Base-by-base conservation (phyloP, 2,888 invertebrate genomes). In the Mylabris sibirica region DNA sequence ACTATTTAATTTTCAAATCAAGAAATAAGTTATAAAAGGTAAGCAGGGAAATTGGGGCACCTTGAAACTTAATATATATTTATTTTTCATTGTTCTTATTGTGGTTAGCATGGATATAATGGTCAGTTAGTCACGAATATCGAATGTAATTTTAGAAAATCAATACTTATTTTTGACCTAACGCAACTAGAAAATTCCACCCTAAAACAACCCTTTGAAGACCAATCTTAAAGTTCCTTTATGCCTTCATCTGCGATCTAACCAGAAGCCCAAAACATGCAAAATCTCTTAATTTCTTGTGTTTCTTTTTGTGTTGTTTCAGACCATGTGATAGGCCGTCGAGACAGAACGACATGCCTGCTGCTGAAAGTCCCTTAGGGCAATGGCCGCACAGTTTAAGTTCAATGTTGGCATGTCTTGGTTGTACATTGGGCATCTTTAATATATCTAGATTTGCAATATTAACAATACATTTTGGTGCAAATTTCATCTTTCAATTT, bases 401-500 rank as follows among this genome's bases (percentile, higher is more conserved):
- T 82, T 91, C 94, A 41, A 91, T 92, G 82, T 86, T 96, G 76
- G 94, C 96, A 26, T 91, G 93, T 79, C 88, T 96, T 59, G 92
- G 93, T 72, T 96, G 96, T 84, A 95, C 95, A 2, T 86, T 96
- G 75, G 96, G 96, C 64, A 89, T 96, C 67, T 96, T 95, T 85
- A 96, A 95, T 85, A 92, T 96, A 78, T 94, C 93, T 78, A 90
- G 80, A 4, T 80, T 80, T 67, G 92, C 95, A 78, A 90, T 93
- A 76, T 90, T 96, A 77, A 94, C 95, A 79, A 90, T 95, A 76
- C 93, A 94, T 82, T 96, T 94, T 85, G 96, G 96, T 84, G 94
- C 92, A 69, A 92, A 92, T 85, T 97, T 96, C 85, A 90, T 96
- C 79, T 87, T 96, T 79, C 96, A 97, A 87, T 97, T 96, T 86